Percentiles rank a stretch among this genome's conserved stretches.
These are phyloP conservation scores for Mastacembelus armatus DNA, from an alignment of 2,797 vertebrate genomes.

Conservation along the genomic window DNA sequence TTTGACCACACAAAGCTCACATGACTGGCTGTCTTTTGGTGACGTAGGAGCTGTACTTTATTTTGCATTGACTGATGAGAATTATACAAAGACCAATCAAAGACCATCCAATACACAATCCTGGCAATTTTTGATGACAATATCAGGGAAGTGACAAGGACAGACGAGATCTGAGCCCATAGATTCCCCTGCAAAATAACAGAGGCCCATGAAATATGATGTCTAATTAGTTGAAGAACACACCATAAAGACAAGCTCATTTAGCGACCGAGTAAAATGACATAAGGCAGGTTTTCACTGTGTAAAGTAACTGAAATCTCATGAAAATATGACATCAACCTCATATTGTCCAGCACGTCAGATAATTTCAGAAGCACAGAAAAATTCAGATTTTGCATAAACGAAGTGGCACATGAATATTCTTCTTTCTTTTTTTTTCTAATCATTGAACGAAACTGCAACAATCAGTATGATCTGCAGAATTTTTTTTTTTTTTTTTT, in stretches of 20 bases:
- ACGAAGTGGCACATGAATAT: not conserved
- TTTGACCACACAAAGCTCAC: conserved; percentile 9
- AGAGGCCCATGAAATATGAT: too few relatives aligned
- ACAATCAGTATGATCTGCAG: not conserved
- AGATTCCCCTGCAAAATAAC: not conserved
- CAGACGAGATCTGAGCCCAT: not conserved
- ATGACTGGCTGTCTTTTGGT: conserved; percentile 6
- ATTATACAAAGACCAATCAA: not conserved
- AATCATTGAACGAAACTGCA: not conserved
- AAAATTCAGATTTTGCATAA: too few relatives aligned
- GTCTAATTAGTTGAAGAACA: too few relatives aligned
- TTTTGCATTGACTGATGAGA: conserved; percentile 1
- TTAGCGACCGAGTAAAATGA: not conserved
- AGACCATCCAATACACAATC: not conserved
- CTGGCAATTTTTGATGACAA: not conserved
- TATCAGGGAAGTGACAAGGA: not conserved
- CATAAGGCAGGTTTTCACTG: too few relatives aligned
- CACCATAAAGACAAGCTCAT: conserved; percentile 1
- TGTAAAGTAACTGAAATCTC: conserved; percentile 18
- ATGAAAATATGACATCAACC: too few relatives aligned
- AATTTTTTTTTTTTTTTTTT: too few relatives aligned
- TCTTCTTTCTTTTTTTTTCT: conserved; percentile 1
- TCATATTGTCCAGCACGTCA: too few relatives aligned
- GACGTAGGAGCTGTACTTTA: conserved; percentile 4
- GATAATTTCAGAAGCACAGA: too few relatives aligned